Base-by-base conservation (phyloP, 2,888 invertebrate species). In the Thecophora atra region DNA sequence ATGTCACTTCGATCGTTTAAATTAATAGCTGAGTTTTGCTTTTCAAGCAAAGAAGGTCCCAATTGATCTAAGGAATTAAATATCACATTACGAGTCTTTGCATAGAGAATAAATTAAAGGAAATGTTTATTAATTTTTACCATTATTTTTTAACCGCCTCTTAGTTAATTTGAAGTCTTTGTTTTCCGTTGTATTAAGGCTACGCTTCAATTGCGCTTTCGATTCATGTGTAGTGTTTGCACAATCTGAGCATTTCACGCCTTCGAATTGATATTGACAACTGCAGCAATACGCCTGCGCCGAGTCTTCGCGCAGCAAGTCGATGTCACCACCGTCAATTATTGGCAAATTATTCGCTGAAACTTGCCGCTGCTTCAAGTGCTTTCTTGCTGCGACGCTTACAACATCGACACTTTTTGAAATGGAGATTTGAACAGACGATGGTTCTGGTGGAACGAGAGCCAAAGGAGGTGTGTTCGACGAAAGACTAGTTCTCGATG, bases 371-470 rank as follows among this genome's bases (percentile, higher is more conserved):
- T 17, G 26, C 24, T 70, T 47, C 15, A 30, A 79, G 1, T 81
- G 80, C 68, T 84, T 84, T 0, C 79, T 84, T 0, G 83, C 82
- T 4, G 84, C 84, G 1, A 80, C 79, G 73, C 84, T 85, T 0
- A 86, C 85, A 47, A 88, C 81, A 75, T 84, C 81, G 69, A 87
- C 83, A 82, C 88, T 87, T 74, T 86, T 86, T 8, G 82, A 81
- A 73, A 87, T 87, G 13, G 87, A 84, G 21, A 81, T 82, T 73
- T 85, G 87, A 2, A 87, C 84, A 2, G 86, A 84, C 24, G 82
- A 77, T 3, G 84, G 74, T 72, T 86, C 85, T 0, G 87, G 87
- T 44, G 87, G 84, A 15, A 87, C 85, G 51, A 87, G 78, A 1
- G 86, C 83, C 71, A 87, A 75, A 0, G 86, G 83, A 24, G 85